Percentiles rank a stretch among this genome's conserved stretches.
Conservation (phyloP, 2,113 vertebrate species). For the Mus musculus region GRCm39 chr11:19473001-19473500, state of each 20-base stretch:
- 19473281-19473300: slow-evolving; percentile 4
- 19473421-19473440: slow-evolving; percentile 59
- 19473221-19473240: neutral
- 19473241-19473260: neutral
- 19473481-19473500: slow-evolving; percentile 31
- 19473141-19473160: neutral
- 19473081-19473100: neutral
- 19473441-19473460: slow-evolving; percentile 33
- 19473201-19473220: neutral
- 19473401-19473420: slow-evolving; percentile 63
- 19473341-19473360: neutral
- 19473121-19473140: neutral
- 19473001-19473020: neutral
- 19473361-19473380: slow-evolving; percentile 30
- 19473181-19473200: neutral
- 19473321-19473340: slow-evolving; percentile 53
- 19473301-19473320: slow-evolving; percentile 21
- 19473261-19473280: neutral
- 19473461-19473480: slow-evolving; percentile 56
- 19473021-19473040: neutral
- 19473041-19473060: neutral
- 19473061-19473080: neutral
- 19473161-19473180: neutral
- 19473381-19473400: slow-evolving; percentile 54
- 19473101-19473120: neutral